Conservation (phyloP, 2,888 invertebrate species). For the Bhutanitis thaidina region DNA sequence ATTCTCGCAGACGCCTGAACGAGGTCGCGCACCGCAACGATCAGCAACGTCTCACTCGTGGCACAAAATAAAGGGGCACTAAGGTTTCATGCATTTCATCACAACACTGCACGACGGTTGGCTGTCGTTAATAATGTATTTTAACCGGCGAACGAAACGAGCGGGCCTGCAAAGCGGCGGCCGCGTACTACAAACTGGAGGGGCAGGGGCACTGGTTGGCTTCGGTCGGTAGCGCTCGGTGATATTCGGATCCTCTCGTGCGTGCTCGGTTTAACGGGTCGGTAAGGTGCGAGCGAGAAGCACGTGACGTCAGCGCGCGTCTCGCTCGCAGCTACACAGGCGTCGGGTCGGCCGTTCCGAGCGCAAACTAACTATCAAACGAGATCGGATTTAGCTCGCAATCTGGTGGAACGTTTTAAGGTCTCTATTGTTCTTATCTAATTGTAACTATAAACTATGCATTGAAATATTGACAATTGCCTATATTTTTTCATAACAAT, state of each 20-base stretch:
- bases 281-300: slow-evolving; percentile 19
- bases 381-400: slow-evolving; percentile 11
- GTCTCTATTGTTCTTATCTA: too few species aligned
- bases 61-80: slow-evolving; percentile 21
- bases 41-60: slow-evolving; percentile 35
- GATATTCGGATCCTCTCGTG: slow-evolving; percentile 48
- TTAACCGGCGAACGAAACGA: slow-evolving; percentile 34
- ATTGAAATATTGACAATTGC: too few species aligned
- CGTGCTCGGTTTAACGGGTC: slow-evolving; percentile 55
- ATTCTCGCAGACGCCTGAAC: slow-evolving; percentile 44
- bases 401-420: too few species aligned
- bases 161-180: slow-evolving; percentile 53
- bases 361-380: slow-evolving; percentile 3
- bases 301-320: slow-evolving; percentile 59
- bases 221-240: slow-evolving; percentile 52
- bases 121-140: slow-evolving; percentile 33
- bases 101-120: slow-evolving; percentile 33
- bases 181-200: slow-evolving; percentile 69
- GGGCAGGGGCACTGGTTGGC: slow-evolving; percentile 58
- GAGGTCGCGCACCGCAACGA: slow-evolving; percentile 60
- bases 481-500: too few species aligned
- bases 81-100: slow-evolving; percentile 22
- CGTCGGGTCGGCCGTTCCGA: slow-evolving; percentile 12
- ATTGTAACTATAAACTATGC: too few species aligned
- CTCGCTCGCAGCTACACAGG: slow-evolving; percentile 35